Base-by-base conservation (phyloP, 2,888 invertebrate species). In the Cheilosia impressa region DNA sequence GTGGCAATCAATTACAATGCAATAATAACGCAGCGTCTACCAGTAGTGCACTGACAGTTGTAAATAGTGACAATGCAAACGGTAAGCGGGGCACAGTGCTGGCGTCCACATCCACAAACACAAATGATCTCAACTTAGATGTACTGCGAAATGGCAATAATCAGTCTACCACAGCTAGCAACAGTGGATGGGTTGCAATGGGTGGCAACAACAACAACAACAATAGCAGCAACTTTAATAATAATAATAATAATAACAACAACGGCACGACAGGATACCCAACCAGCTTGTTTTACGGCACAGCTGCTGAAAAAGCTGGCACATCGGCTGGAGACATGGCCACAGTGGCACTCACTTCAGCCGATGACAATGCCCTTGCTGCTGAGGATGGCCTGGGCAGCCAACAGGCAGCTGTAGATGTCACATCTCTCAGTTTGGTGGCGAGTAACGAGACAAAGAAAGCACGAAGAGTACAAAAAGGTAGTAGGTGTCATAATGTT, bases 401-500 rank as follows among this genome's bases (percentile, higher is more conserved):
- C 43, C 72, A 65, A 63, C 57, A 62, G 47, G 82, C 84, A 19
- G 63, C 60, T 71, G 88, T 87, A 47, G 89, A 89, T 83, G 88
- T 88, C 60, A 83, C 88, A 88, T 88, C 89, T 89, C 87, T 88
- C 24, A 87, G 62, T 82, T 53, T 72, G 53, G 52, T 87, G 88
- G 78, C 71, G 83, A 90, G 88, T 89, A 89, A 89, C 76, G 90
- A 92, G 87, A 90, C 91, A 88, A 92, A 92, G 89, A 92, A 92
- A 90, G 91, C 92, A 92, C 92, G 92, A 90, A 92, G 92, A 92
- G 92, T 92, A 92, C 92, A 92, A 92, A 92, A 92, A 89, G 90
- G 90, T 90, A 91, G 90, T 89, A 90, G 91, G 90, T 91, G 91
- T 90, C 89, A 90, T 88, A 91, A 90, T 90, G 89, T 85, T 77